phyloP scores from a whole-genome alignment of 2,113 vertebrate genomes.

The Platichthys flesus region DNA sequence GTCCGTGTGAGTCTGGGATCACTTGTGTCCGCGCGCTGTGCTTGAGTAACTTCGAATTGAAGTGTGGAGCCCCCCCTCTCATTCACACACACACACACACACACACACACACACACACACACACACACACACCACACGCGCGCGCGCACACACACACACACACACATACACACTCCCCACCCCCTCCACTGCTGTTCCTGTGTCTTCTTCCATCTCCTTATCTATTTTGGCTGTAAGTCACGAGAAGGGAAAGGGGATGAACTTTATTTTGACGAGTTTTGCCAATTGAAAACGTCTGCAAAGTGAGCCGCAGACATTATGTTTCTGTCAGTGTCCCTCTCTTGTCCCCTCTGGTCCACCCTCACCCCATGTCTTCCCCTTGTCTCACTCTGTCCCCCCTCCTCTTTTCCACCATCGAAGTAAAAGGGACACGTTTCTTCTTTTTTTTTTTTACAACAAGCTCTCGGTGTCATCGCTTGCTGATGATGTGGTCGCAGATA shows the following conservation, averaged over 20 bases:
- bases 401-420: slow-evolving; percentile 17
- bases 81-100: too few relatives aligned
- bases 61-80: background rate
- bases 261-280: slow-evolving; percentile 18
- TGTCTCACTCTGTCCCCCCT: background rate
- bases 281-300: background rate
- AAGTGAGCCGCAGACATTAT: background rate
- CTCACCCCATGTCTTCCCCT: background rate
- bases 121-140: background rate
- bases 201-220: background rate
- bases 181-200: background rate
- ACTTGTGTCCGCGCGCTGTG: slow-evolving; percentile 20
- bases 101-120: too few relatives aligned
- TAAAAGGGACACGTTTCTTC: slow-evolving; percentile 27
- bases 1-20: slow-evolving; percentile 18
- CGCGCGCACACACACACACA: too few relatives aligned
- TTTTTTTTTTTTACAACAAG: slow-evolving; percentile 3
- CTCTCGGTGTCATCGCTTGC: slow-evolving; percentile 24
- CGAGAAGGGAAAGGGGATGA: background rate
- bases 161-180: background rate
- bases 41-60: slow-evolving; percentile 54
- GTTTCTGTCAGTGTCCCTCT: background rate
- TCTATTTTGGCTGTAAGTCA: background rate
- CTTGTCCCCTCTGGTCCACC: background rate
- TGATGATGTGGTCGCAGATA: slow-evolving; percentile 59